Base-by-base conservation (phyloP, 2,113 vertebrate genomes). In the Halichoerus grypus region DNA sequence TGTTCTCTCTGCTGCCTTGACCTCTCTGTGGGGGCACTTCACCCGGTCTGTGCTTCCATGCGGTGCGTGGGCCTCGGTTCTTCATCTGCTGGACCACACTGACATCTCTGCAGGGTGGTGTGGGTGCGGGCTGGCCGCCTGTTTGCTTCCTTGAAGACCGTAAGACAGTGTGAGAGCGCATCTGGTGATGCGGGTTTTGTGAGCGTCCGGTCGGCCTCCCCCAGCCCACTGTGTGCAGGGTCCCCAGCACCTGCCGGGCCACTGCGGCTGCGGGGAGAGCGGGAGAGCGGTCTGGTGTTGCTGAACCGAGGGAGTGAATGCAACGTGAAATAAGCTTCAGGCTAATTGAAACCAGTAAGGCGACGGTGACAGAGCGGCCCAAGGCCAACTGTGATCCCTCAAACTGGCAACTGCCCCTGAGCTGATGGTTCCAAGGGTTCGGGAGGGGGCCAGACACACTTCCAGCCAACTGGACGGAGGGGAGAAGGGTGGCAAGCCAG, bases 51-150 rank as follows among this genome's bases (percentile, higher is more conserved):
- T 55, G 53, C n/a, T 61, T 13, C 2, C 8, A 0, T 39, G 2
- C 13, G 24, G 69, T 13, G 14, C 8, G 3, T 4, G 61, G 7
- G 61, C 31, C 77, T 10, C 3, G 5, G 0, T 65, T 55, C 16
- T 42, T 36, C 51, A 33, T 33, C 46, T 14, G 0, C 31, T 5
- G 28, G 67, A 65, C 18, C 6, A 12, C 19, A 12, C 33, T 5
- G 2, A 8, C 55, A 1, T 61, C 8, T 57, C 63, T 28, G 49
- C 57, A 16, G 24, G 13, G 4, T 0, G 59, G 33, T 1, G 1
- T 65, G 84, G 63, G 31, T 67, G 63, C 6, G 6, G 63, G 39
- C n/a, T 2, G n/a, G 26, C 0, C 0, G 15, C 4, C 0, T 0
- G 24, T 9, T 39, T 81, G 39, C 71, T 31, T 55, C 42, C 81